Percentiles rank a stretch among this genome's conserved stretches.
phyloP scores from a whole-genome alignment of 2,797 vertebrate species.

The Macropodus opercularis region DNA sequence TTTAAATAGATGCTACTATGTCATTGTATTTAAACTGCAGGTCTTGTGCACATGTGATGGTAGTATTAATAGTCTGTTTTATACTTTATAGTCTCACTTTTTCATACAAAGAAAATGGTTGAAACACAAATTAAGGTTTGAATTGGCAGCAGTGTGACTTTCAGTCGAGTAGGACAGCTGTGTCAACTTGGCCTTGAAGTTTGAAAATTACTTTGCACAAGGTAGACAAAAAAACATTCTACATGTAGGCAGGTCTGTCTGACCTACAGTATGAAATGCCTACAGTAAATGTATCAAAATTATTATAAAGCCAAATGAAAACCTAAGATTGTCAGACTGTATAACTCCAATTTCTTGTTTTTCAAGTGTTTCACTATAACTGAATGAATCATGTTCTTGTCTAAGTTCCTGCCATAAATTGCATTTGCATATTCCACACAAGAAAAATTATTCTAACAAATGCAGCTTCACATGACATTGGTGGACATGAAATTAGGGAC shows the following conservation, averaged over 20 bases:
- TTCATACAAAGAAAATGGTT: not conserved
- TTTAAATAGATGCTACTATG: too few species aligned
- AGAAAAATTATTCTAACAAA: not conserved
- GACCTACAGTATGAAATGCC: not conserved
- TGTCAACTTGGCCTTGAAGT: slow-evolving; percentile 35
- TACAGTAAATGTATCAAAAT: not conserved
- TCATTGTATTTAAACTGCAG: not conserved
- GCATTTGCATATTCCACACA: too few species aligned
- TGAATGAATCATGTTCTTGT: too few species aligned
- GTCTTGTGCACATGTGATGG: too few species aligned
- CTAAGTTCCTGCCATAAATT: too few species aligned
- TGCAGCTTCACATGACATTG: not conserved
- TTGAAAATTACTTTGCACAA: not conserved
- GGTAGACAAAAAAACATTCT: not conserved
- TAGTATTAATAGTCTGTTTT: too few species aligned
- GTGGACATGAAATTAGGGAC: not conserved
- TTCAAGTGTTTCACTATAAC: too few species aligned
- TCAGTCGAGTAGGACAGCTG: slow-evolving; percentile 50
- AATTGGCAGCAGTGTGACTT: slow-evolving; percentile 32
- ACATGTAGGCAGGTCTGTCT: not conserved
- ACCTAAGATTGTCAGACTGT: too few species aligned
- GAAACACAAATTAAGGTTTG: not conserved
- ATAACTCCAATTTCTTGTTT: too few species aligned
- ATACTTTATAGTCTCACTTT: not conserved
- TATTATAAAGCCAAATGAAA: not conserved